Evolutionary conservation across 2,888 invertebrate species (phyloP), one percentile per base, ranked within the genome.

Genomic region (Achlya flavicornis): DNA sequence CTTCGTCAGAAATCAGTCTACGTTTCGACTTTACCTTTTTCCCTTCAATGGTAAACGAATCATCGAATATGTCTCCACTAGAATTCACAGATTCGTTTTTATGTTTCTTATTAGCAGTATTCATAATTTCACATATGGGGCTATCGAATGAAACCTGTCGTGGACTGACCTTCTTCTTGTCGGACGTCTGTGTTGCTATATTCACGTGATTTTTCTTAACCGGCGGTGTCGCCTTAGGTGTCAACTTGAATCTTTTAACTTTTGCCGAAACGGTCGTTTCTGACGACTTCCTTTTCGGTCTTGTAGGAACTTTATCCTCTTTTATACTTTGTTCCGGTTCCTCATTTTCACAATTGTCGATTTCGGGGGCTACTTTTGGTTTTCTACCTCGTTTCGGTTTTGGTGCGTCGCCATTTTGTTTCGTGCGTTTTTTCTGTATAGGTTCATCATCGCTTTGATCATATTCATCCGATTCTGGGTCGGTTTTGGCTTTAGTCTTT

Each of bases 31-130:
- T 92, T 0, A 86, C 78, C 68, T 89, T 92, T 46, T 86, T 89
- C 43, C 86, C 87, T 61, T 89, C 86, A 4, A 89, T 80, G 3
- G 76, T 83, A 48, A 89, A 89, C 0, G 94, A 92, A 68, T 94
- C 93, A 0, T 93, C 94, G 57, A 94, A 93, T 4, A 94, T 88
- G 63, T 94, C 94, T 0, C 81, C 85, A 61, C 94, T 93, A 0
- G 90, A 86, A 65, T 92, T 85, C 0, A 80, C 78, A 0, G 82
- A 84, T 16, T 73, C 72, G 61, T 65, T 74, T 74, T 11, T 72
- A 62, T 11, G 71, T 70, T 74, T 77, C 79, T 57, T 78, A 26
- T 26, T 26, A 76, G 26, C 83, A 1, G 83, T 85, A 0, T 83
- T 87, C 1, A 92, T 86, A 14, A 90, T 69, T 68, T 86, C 88